These are phyloP conservation scores for Oscheius onirici DNA, from an alignment of 2,888 invertebrate species.

Conservation along the genomic window DNA sequence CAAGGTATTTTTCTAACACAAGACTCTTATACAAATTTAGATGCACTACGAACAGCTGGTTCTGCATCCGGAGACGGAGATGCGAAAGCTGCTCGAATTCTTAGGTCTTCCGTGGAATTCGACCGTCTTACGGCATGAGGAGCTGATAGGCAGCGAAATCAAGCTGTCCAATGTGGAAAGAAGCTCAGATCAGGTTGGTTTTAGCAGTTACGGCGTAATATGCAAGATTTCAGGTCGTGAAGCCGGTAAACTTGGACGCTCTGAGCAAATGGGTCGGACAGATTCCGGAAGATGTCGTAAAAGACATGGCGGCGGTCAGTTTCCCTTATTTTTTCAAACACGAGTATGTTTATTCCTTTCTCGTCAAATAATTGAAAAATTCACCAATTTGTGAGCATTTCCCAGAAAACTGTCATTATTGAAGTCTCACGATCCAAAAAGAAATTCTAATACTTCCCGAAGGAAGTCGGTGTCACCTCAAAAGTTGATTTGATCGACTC, in stretches of 20 bases:
- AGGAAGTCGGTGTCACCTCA: too few relatives aligned
- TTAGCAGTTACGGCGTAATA: background rate
- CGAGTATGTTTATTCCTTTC: background rate
- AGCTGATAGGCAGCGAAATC: constrained; percentile 86
- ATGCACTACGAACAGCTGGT: constrained; percentile 97
- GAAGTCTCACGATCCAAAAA: too few relatives aligned
- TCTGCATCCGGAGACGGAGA: constrained; percentile 87
- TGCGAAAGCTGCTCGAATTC: constrained; percentile 87
- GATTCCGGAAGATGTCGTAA: constrained; percentile 83
- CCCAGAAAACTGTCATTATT: too few relatives aligned
- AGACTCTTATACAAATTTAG: constrained; percentile 77
- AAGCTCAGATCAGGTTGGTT: constrained; percentile 53
- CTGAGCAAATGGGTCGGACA: constrained; percentile 77
- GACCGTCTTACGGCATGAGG: constrained; percentile 94
- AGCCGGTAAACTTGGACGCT: constrained; percentile 95
- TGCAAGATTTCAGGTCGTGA: constrained; percentile 80
- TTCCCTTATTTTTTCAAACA: background rate
- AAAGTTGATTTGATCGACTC: too few relatives aligned
- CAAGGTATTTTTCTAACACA: constrained; percentile 42
- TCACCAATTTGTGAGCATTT: too few relatives aligned
- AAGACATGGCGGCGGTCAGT: constrained; percentile 74
- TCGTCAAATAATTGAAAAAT: too few relatives aligned
- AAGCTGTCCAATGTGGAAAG: constrained; percentile 65
- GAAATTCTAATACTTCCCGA: too few relatives aligned
- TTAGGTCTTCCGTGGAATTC: constrained; percentile 93